These are phyloP conservation scores for Kryphioiulus occultus DNA, from an alignment of 2,888 invertebrate species.

Conservation along the genomic window DNA sequence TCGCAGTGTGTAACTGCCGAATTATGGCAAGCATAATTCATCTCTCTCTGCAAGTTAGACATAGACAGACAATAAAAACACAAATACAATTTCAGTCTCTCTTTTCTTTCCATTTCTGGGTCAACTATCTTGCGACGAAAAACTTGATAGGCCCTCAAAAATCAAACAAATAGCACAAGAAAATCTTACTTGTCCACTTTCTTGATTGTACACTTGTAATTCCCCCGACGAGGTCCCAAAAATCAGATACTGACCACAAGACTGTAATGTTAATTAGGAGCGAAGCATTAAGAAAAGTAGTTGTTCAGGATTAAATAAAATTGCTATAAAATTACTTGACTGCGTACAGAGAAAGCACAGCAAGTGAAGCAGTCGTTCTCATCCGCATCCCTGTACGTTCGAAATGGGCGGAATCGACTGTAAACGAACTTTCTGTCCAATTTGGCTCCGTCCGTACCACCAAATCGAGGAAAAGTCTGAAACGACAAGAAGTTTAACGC, in stretches of 20 bases:
- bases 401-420: conserved; percentile 79
- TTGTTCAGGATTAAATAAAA: background rate
- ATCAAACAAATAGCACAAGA: background rate
- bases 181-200: conserved; percentile 71
- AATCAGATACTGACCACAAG: conserved; percentile 73
- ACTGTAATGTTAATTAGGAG: conserved; percentile 61
- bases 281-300: background rate
- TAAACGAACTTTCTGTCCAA: conserved; percentile 84
- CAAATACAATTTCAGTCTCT: conserved; percentile 42
- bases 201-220: conserved; percentile 84
- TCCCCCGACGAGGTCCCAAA: conserved; percentile 92
- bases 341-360: conserved; percentile 70
- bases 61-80: conserved; percentile 53
- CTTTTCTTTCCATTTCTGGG: background rate
- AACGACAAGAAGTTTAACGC: background rate
- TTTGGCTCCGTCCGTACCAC: conserved; percentile 68
- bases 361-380: conserved; percentile 79
- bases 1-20: conserved; percentile 79
- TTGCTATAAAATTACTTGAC: conserved; percentile 25
- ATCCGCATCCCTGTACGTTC: conserved; percentile 72
- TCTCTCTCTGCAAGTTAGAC: conserved; percentile 70
- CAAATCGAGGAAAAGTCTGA: conserved; percentile 63
- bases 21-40: conserved; percentile 81
- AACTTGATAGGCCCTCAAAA: background rate
- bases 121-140: background rate